Evolutionary conservation across 2,797 vertebrate species (phyloP).

Genomic region (Synanceia verrucosa): DNA sequence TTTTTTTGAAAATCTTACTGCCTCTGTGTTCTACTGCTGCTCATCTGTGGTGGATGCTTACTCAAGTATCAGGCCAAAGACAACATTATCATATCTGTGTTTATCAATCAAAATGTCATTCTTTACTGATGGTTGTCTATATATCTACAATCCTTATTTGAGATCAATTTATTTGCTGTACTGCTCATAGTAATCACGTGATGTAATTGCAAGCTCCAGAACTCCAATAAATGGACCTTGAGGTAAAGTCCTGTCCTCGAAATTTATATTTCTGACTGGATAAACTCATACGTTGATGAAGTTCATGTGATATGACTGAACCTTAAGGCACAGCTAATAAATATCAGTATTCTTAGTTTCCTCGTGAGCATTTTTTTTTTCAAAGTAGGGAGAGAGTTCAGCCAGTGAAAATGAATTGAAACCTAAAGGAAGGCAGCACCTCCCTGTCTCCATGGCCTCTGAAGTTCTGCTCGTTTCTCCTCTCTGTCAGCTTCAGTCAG

Average conservation of each 20-base stretch:
- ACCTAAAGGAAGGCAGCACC: slow-evolving; percentile 3
- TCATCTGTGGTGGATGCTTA: not conserved
- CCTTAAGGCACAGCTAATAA: not conserved
- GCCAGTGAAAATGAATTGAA: too few species aligned
- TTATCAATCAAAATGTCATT: not conserved
- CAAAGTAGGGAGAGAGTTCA: too few species aligned
- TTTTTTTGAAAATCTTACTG: slow-evolving; percentile 5
- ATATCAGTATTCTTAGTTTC: not conserved
- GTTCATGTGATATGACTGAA: not conserved
- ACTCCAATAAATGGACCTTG: not conserved
- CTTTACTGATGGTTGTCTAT: not conserved
- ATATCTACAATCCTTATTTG: not conserved
- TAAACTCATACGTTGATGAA: not conserved
- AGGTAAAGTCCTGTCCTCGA: not conserved
- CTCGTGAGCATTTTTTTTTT: not conserved
- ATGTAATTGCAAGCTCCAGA: not conserved
- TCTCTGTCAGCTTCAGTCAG: slow-evolving; percentile 11
- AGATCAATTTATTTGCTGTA: not conserved
- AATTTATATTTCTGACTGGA: not conserved
- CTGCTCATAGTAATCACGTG: not conserved
- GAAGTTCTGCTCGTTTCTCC: slow-evolving; percentile 9
- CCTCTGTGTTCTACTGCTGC: not conserved
- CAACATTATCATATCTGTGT: not conserved
- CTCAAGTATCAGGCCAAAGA: too few species aligned
- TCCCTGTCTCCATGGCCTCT: slow-evolving; percentile 13